These are phyloP conservation scores for Euschistus heros DNA, from an alignment of 1,140 invertebrate genomes.

Conservation along the genomic window DNA sequence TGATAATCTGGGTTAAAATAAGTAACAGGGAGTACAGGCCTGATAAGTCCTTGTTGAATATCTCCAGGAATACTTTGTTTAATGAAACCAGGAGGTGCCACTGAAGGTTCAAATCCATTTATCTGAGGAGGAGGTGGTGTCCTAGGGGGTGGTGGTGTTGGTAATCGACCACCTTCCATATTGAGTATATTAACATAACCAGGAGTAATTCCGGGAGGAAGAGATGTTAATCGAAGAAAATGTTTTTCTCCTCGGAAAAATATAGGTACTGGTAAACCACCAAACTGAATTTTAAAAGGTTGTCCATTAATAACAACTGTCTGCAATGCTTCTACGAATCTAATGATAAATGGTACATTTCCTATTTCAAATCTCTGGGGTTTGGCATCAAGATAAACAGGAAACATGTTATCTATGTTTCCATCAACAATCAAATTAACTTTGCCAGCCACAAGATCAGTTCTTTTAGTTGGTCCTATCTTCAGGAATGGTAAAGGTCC, in stretches of 20 bases:
- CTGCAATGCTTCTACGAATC: constrained; percentile 64
- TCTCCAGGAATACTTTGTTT: background rate
- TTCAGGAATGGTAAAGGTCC: constrained; percentile 79
- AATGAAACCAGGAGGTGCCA: constrained; percentile 7
- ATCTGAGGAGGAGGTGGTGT: constrained; percentile 21
- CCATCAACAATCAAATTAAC: constrained; percentile 75
- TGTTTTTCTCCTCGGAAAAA: constrained; percentile 67
- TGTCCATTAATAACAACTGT: constrained; percentile 73
- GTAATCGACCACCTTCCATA: constrained; percentile 46
- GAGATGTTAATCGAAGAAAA: constrained; percentile 67
- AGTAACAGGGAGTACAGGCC: background rate
- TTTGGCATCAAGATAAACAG: constrained; percentile 76
- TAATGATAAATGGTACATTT: constrained; percentile 58
- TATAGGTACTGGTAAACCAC: constrained; percentile 81
- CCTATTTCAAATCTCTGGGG: constrained; percentile 63
- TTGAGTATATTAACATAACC: constrained; percentile 55
- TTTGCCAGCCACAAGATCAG: constrained; percentile 68
- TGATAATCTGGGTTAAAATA: background rate
- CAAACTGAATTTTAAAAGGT: constrained; percentile 73
- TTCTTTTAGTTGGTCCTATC: constrained; percentile 55
- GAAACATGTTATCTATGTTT: constrained; percentile 48
- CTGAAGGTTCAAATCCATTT: background rate
- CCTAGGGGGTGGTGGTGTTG: constrained; percentile 27
- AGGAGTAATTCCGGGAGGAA: constrained; percentile 61
- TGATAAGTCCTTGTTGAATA: background rate